phyloP scores from a whole-genome alignment of 2,797 vertebrate genomes.

The Ptychadena robeensis region DNA sequence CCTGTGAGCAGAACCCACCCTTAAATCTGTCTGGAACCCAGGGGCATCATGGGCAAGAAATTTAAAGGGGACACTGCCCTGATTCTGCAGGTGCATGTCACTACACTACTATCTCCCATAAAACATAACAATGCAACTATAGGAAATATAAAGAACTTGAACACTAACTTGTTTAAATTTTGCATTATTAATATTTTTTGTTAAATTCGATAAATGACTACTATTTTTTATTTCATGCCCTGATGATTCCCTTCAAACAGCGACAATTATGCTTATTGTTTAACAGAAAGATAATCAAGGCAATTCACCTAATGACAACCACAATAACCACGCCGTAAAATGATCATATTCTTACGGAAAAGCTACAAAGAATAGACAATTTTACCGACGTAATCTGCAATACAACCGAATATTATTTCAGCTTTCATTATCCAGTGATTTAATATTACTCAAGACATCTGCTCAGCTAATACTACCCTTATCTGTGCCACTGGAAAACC shows the following conservation, averaged over 20 bases:
- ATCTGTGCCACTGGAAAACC: constrained; percentile 70
- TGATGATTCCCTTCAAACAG: not conserved
- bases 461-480: constrained; percentile 70
- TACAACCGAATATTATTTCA: constrained; percentile 42
- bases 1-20: too few relatives aligned
- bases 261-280: not conserved
- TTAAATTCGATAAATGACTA: not conserved
- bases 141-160: too few relatives aligned
- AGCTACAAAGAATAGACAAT: not conserved
- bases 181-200: not conserved
- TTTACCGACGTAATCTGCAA: constrained; percentile 12
- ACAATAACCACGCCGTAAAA: not conserved
- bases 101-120: too few relatives aligned
- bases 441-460: constrained; percentile 73
- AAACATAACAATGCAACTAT: too few relatives aligned
- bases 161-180: not conserved
- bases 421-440: constrained; percentile 64
- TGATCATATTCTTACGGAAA: constrained; percentile 17
- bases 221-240: not conserved
- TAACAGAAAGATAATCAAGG: not conserved
- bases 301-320: constrained; percentile 7
- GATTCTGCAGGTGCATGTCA: too few relatives aligned
- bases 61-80: too few relatives aligned
- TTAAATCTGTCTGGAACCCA: too few relatives aligned
- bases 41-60: too few relatives aligned